A percentile compares a stretch with the other conserved stretches of the same genome.
These are phyloP conservation scores for Ethmia dodecea DNA, from an alignment of 2,888 invertebrate genomes.

Conservation along the genomic window DNA sequence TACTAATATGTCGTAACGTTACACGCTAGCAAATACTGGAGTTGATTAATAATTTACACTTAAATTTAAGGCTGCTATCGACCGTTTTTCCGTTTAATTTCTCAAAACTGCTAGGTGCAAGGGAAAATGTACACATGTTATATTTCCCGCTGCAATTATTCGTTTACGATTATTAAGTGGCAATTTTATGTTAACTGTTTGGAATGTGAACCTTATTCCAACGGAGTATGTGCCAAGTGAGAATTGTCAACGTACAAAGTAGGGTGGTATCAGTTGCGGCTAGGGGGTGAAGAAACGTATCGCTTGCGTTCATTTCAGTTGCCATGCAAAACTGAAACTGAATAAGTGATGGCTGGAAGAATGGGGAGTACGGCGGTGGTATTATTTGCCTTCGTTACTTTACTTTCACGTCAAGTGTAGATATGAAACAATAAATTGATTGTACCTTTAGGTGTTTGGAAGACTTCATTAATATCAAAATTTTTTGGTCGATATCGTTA, in stretches of 20 bases:
- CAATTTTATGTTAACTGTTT: no score
- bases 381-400: no score
- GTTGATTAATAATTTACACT: slow-evolving; percentile 12
- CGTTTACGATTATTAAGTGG: slow-evolving; percentile 2
- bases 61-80: slow-evolving; percentile 12
- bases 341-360: slow-evolving; percentile 30
- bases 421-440: no score
- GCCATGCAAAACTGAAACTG: slow-evolving; percentile 32
- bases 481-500: no score
- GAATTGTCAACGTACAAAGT: not conserved
- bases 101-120: slow-evolving; percentile 10
- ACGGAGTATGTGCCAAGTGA: no score
- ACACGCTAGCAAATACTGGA: no score
- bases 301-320: slow-evolving; percentile 24
- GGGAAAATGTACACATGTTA: slow-evolving; percentile 48
- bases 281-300: slow-evolving; percentile 23
- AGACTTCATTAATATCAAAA: no score
- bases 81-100: slow-evolving; percentile 2
- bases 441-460: no score
- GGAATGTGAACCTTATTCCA: no score
- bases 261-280: not conserved
- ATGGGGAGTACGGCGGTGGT: no score
- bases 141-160: slow-evolving; percentile 39
- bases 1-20: no score
- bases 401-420: no score